Base-by-base conservation (phyloP, 2,797 vertebrate species). In the Molossus alvarezi region DNA sequence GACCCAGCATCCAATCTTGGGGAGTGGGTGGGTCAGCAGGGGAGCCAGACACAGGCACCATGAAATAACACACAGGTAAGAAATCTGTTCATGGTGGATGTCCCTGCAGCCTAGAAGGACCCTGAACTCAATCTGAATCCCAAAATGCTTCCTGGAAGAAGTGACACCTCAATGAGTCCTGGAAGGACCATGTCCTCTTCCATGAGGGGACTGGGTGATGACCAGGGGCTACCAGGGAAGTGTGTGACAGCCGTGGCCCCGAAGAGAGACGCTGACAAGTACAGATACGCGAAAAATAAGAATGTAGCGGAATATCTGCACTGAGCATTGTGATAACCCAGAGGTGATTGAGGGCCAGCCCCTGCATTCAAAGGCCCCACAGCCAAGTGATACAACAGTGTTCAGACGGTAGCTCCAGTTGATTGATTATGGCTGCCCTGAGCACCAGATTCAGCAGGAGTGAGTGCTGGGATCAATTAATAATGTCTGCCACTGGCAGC, bases 401-500 rank as follows among this genome's bases (percentile, higher is more conserved):
- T 37, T 79, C 51, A 76, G 65, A 37, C 0, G 37, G 21, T 33
- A 60, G 53, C 4, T 25, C 12, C 48, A 13, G 48, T 6, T 7
- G 72, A 95, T 17, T 71, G 48, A 13, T 95, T 29, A 14, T 13
- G 65, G 64, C 84, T 87, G 53, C 67, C 55, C 15, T 23, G 48
- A 75, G 88, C 25, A 37, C 64, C 18, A 7, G 12, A 41, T 55
- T 84, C 18, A 17, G 53, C 21, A 57, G 25, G 2, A 76, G 12
- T 0, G 3, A 53, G 45, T 27, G 37, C 82, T 69, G 64, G 57
- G 23, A 80, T 96, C 65, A 27, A 67, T 17, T 67, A 75, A 85
- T 94, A 57, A 91, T 80, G 90, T 51, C 90, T 91, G 41, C 13
- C 67, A 17, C 58, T 20, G 73, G 62, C 45, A 37, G 23, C 41